Evolutionary conservation across 2,888 invertebrate species (phyloP).

Genomic region (Diplazon laetatorius): DNA sequence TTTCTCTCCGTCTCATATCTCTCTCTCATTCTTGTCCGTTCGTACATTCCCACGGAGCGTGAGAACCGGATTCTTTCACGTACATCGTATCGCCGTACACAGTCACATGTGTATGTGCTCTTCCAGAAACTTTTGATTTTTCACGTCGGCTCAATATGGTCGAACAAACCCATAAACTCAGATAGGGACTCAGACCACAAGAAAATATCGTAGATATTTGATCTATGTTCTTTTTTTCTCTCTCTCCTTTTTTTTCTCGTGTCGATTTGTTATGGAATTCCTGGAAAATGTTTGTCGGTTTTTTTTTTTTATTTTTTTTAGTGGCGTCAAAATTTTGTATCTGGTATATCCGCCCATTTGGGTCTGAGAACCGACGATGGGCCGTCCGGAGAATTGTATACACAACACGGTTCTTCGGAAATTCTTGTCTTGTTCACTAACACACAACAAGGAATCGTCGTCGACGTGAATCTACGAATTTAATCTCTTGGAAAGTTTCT

Average conservation of each 20-base stretch:
- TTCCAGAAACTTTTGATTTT: slow-evolving; percentile 63
- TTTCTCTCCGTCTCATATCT: slow-evolving; percentile 36
- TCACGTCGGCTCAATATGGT: slow-evolving; percentile 45
- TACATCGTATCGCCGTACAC: slow-evolving; percentile 15
- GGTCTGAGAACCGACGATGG: no score
- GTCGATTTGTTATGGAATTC: slow-evolving; percentile 25
- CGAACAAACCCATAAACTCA: slow-evolving; percentile 24
- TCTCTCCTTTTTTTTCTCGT: slow-evolving; percentile 16
- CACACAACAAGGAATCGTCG: slow-evolving; percentile 22
- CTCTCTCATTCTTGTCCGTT: slow-evolving; percentile 49
- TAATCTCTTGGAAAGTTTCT: slow-evolving; percentile 65
- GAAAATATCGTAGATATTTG: slow-evolving; percentile 45
- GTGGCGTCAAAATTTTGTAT: slow-evolving; percentile 17
- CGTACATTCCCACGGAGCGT: slow-evolving; percentile 68
- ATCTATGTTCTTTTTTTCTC: slow-evolving; percentile 6
- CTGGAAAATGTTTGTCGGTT: slow-evolving; percentile 17
- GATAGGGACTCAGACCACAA: slow-evolving; percentile 31
- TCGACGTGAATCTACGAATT: slow-evolving; percentile 54
- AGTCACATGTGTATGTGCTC: slow-evolving; percentile 48
- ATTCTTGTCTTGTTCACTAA: slow-evolving; percentile 12
- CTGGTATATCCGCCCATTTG: no score
- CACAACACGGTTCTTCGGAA: slow-evolving; percentile 45
- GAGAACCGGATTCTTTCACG: slow-evolving; percentile 54
- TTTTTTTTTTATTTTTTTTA: slow-evolving; percentile 46
- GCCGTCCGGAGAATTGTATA: not conserved